Conservation (phyloP, 1,140 invertebrate genomes). For the Vanessa tameamea region DNA sequence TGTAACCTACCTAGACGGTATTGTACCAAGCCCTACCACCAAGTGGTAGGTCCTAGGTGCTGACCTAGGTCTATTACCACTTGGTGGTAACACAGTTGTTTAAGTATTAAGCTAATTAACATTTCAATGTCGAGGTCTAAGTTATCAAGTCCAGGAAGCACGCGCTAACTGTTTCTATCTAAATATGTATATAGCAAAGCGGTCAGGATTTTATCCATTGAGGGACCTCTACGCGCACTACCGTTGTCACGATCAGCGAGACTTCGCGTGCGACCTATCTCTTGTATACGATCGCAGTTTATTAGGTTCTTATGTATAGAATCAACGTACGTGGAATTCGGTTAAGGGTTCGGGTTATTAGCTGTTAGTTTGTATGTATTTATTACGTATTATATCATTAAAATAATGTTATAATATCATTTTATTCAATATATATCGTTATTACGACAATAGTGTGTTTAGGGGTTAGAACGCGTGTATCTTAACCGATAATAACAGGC, state of each 20-base stretch:
- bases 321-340: slow-evolving; percentile 15
- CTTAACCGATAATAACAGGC: too few relatives aligned
- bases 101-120: slow-evolving; percentile 1
- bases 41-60: too few relatives aligned
- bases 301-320: slow-evolving; percentile 15
- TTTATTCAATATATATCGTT: too few relatives aligned
- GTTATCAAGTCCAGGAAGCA: slow-evolving; percentile 1
- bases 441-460: too few relatives aligned
- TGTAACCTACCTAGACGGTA: too few relatives aligned
- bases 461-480: too few relatives aligned
- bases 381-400: too few relatives aligned
- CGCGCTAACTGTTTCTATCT: slow-evolving; percentile 3
- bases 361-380: too few relatives aligned
- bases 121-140: not conserved
- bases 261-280: slow-evolving; percentile 29
- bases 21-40: too few relatives aligned
- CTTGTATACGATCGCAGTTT: slow-evolving; percentile 17
- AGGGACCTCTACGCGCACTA: slow-evolving; percentile 28
- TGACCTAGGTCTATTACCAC: too few relatives aligned
- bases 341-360: slow-evolving; percentile 8
- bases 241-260: slow-evolving; percentile 29
- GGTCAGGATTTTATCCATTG: slow-evolving; percentile 18
- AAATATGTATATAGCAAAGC: not conserved
- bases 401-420: too few relatives aligned
- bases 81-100: too few relatives aligned